Conservation (phyloP, 2,888 invertebrate species). For the Drosophila borborema region DNA sequence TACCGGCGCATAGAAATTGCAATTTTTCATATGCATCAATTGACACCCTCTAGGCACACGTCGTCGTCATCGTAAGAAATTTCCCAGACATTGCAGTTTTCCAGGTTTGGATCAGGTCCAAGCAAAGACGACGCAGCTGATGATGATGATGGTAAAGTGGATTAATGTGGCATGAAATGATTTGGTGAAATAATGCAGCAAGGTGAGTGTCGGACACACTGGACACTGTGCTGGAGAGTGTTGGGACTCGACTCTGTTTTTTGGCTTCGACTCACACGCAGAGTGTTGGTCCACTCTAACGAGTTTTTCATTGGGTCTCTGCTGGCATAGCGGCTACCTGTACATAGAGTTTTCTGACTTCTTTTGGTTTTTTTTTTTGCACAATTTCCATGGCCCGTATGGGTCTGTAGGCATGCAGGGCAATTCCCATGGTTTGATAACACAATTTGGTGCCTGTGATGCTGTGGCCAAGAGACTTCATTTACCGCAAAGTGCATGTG, state of each 20-base stretch:
- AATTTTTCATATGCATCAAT: slow-evolving; percentile 79
- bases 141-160: slow-evolving; percentile 63
- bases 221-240: slow-evolving; percentile 17
- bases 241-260: slow-evolving; percentile 4
- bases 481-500: slow-evolving; percentile 79
- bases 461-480: slow-evolving; percentile 60
- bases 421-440: slow-evolving; percentile 80
- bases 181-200: slow-evolving; percentile 63
- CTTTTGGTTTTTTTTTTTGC: slow-evolving; percentile 26
- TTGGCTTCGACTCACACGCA: slow-evolving; percentile 66
- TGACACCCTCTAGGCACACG: slow-evolving; percentile 83
- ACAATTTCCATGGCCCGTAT: slow-evolving; percentile 67
- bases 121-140: slow-evolving; percentile 46
- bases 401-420: slow-evolving; percentile 67
- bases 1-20: slow-evolving; percentile 69
- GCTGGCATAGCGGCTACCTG: slow-evolving; percentile 66
- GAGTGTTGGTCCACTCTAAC: slow-evolving; percentile 69
- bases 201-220: slow-evolving; percentile 47
- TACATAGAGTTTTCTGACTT: slow-evolving; percentile 32
- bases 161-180: slow-evolving; percentile 67
- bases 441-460: slow-evolving; percentile 68
- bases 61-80: slow-evolving; percentile 52
- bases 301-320: slow-evolving; percentile 65
- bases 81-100: slow-evolving; percentile 66
- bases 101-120: slow-evolving; percentile 50